These are phyloP conservation scores for Petromus typicus DNA, from an alignment of 2,113 vertebrate species.

Conservation along the genomic window DNA sequence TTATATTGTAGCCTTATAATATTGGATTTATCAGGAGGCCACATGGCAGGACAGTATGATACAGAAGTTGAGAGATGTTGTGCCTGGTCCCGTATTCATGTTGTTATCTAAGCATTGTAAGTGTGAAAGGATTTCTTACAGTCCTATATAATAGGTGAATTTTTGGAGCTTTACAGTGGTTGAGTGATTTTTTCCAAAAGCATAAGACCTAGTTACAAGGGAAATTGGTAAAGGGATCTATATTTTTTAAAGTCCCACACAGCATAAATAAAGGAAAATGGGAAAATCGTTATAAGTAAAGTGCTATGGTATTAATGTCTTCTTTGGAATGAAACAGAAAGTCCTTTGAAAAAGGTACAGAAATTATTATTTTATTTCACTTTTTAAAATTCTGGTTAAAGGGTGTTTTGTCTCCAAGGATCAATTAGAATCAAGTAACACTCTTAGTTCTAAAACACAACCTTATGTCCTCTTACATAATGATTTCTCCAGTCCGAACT, in stretches of 20 bases:
- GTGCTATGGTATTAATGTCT: background rate
- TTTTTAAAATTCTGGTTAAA: constrained; percentile 21
- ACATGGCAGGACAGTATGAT: background rate
- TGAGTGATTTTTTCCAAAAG: background rate
- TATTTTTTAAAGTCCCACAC: background rate
- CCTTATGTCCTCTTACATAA: constrained; percentile 45
- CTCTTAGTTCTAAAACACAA: constrained; percentile 45
- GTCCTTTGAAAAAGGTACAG: background rate
- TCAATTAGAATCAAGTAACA: constrained; percentile 23
- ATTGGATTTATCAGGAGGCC: background rate
- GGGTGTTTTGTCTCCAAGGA: constrained; percentile 29
- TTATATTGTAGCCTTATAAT: background rate
- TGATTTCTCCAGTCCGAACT: background rate
- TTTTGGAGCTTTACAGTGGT: background rate
- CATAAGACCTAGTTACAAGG: background rate
- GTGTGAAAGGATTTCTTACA: background rate
- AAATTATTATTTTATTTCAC: background rate
- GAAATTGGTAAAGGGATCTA: background rate
- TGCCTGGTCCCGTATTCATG: background rate
- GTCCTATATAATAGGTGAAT: background rate
- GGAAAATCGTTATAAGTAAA: background rate
- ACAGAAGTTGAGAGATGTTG: background rate
- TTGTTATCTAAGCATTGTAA: background rate
- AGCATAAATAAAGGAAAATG: background rate
- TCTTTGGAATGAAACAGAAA: constrained; percentile 6